Evolutionary conservation across 35 echinoderm and acorn worm genomes (phyloP).

Genomic region (Holothuria glaberrima): DNA sequence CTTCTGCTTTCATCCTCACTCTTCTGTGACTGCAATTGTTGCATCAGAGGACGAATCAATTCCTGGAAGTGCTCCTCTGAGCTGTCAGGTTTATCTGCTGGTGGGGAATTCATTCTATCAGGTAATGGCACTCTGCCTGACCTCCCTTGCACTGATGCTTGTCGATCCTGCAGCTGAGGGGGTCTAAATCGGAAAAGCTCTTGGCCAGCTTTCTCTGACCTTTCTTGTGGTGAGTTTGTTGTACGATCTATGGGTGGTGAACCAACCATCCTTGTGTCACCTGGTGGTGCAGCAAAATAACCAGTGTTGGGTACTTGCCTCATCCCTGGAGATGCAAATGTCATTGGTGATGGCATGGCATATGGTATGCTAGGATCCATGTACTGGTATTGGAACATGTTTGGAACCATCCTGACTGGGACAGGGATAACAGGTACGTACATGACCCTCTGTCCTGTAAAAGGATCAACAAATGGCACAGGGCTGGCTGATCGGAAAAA

Average conservation of each 20-base stretch:
- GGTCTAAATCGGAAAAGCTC: neutral
- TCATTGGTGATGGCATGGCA: neutral
- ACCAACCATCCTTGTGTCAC: constrained; percentile 19
- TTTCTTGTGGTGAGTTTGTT: neutral
- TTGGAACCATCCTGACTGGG: constrained; percentile 72
- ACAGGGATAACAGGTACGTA: constrained; percentile 80
- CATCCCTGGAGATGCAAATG: constrained; percentile 18
- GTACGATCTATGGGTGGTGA: neutral
- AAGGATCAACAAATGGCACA: constrained; percentile 76
- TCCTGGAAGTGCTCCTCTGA: constrained; percentile 51
- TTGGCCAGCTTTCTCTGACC: constrained; percentile 14
- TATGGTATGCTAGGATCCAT: constrained; percentile 12
- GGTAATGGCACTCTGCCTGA: neutral
- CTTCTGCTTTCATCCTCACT: constrained; percentile 49
- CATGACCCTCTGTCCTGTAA: constrained; percentile 75
- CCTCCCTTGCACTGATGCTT: neutral
- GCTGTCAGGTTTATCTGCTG: constrained; percentile 16
- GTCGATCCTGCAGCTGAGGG: constrained; percentile 14
- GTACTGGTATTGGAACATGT: constrained; percentile 42
- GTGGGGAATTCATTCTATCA: neutral
- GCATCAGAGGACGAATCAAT: constrained; percentile 48
- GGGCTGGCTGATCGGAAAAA: constrained; percentile 76
- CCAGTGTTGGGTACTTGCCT: neutral
- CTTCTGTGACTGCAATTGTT: constrained; percentile 47
- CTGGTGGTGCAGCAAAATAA: neutral